Conservation (phyloP, 2,888 invertebrate genomes). For the Drosophila flavopinicola region DNA sequence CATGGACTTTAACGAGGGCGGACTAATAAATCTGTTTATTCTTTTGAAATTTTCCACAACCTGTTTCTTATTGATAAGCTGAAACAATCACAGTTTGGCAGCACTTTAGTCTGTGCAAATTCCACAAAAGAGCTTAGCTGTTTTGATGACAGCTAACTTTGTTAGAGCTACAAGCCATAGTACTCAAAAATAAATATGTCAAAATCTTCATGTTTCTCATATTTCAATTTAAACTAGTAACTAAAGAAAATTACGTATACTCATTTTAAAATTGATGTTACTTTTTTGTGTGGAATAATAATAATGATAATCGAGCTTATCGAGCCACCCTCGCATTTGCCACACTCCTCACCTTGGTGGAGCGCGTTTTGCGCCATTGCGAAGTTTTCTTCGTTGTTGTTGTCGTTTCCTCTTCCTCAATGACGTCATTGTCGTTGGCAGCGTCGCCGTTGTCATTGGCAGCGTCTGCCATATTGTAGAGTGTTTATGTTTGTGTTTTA, state of each 20-base stretch:
- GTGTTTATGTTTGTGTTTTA: constrained; percentile 60
- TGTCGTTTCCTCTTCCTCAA: constrained; percentile 58
- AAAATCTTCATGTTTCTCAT: too few relatives aligned
- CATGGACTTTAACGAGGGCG: constrained; percentile 7
- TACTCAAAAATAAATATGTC: too few relatives aligned
- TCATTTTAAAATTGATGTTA: background rate
- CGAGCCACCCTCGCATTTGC: constrained; percentile 29
- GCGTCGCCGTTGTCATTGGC: constrained; percentile 59
- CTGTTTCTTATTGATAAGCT: background rate
- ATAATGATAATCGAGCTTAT: background rate
- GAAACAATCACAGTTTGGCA: too few relatives aligned
- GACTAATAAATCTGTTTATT: background rate
- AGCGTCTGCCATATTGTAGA: constrained; percentile 71
- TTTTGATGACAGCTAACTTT: too few relatives aligned
- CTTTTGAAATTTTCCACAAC: background rate
- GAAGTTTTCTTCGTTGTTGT: constrained; percentile 75
- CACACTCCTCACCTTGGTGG: constrained; percentile 66
- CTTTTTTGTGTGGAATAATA: too few relatives aligned
- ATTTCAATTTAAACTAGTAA: too few relatives aligned
- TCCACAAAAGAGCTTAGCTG: too few relatives aligned
- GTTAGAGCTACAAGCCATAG: too few relatives aligned
- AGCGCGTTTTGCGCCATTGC: constrained; percentile 79
- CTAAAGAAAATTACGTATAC: too few relatives aligned
- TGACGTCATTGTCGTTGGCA: constrained; percentile 62
- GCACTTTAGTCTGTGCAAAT: too few relatives aligned